phyloP scores from a whole-genome alignment of 1,140 invertebrate species.

The Dreissena polymorpha region DNA sequence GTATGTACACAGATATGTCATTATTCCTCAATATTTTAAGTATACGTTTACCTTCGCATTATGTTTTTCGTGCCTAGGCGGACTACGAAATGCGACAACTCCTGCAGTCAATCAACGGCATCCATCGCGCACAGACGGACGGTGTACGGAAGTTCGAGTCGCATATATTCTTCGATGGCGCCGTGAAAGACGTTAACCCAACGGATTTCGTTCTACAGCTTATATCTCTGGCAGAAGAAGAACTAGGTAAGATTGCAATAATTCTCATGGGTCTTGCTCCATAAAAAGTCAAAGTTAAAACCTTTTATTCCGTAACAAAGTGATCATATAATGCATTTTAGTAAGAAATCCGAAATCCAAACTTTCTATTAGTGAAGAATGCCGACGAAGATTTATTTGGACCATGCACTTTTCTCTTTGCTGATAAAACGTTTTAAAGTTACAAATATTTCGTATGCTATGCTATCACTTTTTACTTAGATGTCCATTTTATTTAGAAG shows the following conservation, averaged over 20 bases:
- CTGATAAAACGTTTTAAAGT: background rate
- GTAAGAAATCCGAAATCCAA: background rate
- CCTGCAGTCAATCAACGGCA: conserved; percentile 62
- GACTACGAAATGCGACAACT: conserved; percentile 72
- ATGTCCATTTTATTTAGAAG: too few species aligned
- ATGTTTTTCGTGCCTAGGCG: background rate
- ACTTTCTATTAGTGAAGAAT: background rate
- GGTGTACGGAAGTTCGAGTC: conserved; percentile 66
- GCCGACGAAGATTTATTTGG: background rate
- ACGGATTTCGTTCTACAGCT: conserved; percentile 71
- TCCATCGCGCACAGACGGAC: conserved; percentile 60
- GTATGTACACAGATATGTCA: too few species aligned
- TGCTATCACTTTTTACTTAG: too few species aligned
- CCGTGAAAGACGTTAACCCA: conserved; percentile 60
- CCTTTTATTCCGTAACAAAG: background rate
- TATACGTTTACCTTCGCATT: background rate
- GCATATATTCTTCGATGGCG: conserved; percentile 72
- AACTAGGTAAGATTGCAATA: conserved; percentile 58
- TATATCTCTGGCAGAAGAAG: conserved; percentile 60
- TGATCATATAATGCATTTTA: too few species aligned
- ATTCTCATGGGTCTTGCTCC: background rate
- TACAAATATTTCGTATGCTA: too few species aligned
- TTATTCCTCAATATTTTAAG: background rate
- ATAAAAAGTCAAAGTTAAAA: background rate
- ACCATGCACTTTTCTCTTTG: background rate